These are phyloP conservation scores for Semnornis frantzii DNA, from an alignment of 2,113 vertebrate genomes.

Conservation along the genomic window DNA sequence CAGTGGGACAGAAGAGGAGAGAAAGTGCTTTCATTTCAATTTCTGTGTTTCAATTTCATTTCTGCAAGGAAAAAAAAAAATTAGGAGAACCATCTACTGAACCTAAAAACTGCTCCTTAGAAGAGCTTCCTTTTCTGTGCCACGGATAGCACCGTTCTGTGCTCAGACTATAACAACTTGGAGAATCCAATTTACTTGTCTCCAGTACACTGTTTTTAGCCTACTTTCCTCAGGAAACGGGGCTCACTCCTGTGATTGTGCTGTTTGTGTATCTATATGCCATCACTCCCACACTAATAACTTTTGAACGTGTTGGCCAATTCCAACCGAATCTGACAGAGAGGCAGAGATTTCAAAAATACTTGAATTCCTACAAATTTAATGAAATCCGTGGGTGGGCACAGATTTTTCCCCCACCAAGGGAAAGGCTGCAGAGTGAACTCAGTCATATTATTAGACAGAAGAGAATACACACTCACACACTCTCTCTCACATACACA, in stretches of 20 bases:
- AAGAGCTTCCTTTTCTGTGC: not conserved
- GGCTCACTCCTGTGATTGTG: slow-evolving; percentile 61
- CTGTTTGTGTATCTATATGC: slow-evolving; percentile 67
- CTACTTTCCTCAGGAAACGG: slow-evolving; percentile 60
- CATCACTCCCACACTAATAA: slow-evolving; percentile 73
- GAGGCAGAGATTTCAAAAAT: slow-evolving; percentile 54
- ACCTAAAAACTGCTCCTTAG: not conserved
- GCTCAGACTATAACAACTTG: not conserved
- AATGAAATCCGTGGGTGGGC: slow-evolving; percentile 65
- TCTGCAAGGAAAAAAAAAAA: not conserved
- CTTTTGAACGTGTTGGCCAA: slow-evolving; percentile 69
- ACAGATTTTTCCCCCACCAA: slow-evolving; percentile 29
- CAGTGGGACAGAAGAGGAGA: rapidly evolving
- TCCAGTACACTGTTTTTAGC: slow-evolving; percentile 56
- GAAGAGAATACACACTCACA: not conserved
- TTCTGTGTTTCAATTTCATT: no score
- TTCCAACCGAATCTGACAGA: slow-evolving; percentile 68
- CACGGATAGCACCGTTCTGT: not conserved
- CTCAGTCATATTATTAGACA: slow-evolving; percentile 5
- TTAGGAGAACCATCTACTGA: not conserved
- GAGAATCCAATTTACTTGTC: slow-evolving; percentile 36
- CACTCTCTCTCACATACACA: not conserved
- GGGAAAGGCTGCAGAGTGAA: slow-evolving; percentile 45
- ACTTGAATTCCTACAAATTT: slow-evolving; percentile 59
- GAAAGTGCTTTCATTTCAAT: not conserved